phyloP scores from a whole-genome alignment of 2,888 invertebrate genomes.

The Argyra leucocephala region DNA sequence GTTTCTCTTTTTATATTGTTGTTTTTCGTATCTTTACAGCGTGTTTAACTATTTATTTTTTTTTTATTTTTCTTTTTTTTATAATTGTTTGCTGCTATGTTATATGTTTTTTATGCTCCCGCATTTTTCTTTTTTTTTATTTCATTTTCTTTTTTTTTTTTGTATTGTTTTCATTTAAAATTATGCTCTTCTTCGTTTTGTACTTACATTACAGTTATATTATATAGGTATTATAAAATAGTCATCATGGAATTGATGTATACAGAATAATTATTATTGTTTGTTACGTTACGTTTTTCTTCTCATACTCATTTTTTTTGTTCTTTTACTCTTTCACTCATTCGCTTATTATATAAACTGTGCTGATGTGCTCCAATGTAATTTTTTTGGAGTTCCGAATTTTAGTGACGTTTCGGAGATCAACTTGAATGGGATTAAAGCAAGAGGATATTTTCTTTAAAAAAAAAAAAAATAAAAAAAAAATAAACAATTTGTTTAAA shows the following conservation, averaged over 20 bases:
- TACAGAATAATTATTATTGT: neutral
- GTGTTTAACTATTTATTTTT: too few species aligned
- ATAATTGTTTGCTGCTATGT: too few species aligned
- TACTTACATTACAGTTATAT: too few species aligned
- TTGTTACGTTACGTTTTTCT: neutral
- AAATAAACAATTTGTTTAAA: neutral
- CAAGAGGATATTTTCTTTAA: neutral
- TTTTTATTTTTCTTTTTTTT: too few species aligned
- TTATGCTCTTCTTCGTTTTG: too few species aligned
- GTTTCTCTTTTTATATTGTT: too few species aligned
- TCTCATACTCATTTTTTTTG: neutral
- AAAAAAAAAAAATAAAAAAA: neutral
- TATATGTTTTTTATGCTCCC: too few species aligned
- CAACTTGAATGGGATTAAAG: constrained; percentile 8
- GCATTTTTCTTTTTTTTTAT: neutral
- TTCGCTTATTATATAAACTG: too few species aligned
- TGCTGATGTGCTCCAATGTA: constrained; percentile 4
- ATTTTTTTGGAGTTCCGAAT: neutral
- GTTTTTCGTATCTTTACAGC: too few species aligned
- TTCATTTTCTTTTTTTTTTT: neutral
- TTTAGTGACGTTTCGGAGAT: constrained; percentile 11
- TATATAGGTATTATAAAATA: too few species aligned
- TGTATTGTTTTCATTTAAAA: neutral
- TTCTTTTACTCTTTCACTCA: too few species aligned
- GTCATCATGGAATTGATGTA: neutral